Base-by-base conservation (phyloP, 2,888 invertebrate species). In the Aphidius colemani region DNA sequence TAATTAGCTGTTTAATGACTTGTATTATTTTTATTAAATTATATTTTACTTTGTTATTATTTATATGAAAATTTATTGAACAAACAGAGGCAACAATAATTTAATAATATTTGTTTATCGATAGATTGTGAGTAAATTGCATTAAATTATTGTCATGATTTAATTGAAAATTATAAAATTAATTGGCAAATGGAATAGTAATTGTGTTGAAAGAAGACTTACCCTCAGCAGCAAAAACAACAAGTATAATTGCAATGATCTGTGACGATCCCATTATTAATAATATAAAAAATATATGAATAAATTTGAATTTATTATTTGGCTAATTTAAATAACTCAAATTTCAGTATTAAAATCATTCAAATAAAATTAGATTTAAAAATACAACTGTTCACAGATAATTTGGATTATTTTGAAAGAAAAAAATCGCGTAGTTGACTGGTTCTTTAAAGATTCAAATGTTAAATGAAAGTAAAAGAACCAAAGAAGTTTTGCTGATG, bases 401-500 rank as follows among this genome's bases (percentile, higher is more conserved):
- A 63, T 62, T 57, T n/a, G 18, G 51, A 7, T n/a, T n/a, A n/a
- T n/a, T n/a, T n/a, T 10, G 56, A 56, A 57, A 39, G 7, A 18
- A 43, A 56, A 48, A 53, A 59, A 64, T n/a, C 6, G 18, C 53
- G 11, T 53, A 30, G 65, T 40, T 62, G 53, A 48, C 61, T 60
- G 58, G 58, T 58, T 59, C 30, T 60, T 56, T 65, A 57, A 59
- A 64, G 63, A 66, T 65, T 64, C 63, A 69, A 67, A 71, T 59
- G 50, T 67, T 53, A 63, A 30, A 30, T 62, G 59, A 57, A 63
- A 65, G 57, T 66, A 64, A 55, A 67, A 67, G 72, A 73, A 76
- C 72, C 73, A 77, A 79, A 76, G 79, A 78, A 77, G 78, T 76
- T 77, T 75, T 74, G 76, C 74, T 76, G 80, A 79, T 80, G 79